Evolutionary conservation across 2,888 invertebrate species (phyloP).

Genomic region (Asteroscopus sphinx): DNA sequence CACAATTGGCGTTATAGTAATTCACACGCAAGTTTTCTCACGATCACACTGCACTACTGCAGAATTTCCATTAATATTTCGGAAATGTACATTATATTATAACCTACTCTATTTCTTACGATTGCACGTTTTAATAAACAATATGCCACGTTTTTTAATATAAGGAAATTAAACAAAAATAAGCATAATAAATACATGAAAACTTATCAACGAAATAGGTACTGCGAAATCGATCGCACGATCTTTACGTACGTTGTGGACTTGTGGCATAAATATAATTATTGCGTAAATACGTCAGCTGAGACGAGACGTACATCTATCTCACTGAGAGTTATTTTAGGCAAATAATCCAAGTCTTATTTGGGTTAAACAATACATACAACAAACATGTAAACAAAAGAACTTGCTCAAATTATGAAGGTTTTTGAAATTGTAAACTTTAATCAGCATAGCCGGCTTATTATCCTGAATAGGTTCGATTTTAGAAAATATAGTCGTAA

Average conservation of each 20-base stretch:
- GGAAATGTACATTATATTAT: constrained; percentile 36
- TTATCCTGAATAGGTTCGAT: too few species aligned
- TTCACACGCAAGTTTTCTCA: constrained; percentile 71
- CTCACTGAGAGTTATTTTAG: constrained; percentile 27
- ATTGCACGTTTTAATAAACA: constrained; percentile 26
- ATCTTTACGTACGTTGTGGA: constrained; percentile 42
- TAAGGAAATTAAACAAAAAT: constrained; percentile 36
- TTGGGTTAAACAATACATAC: background rate
- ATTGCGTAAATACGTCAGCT: constrained; percentile 40
- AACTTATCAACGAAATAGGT: constrained; percentile 38
- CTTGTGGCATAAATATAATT: constrained; percentile 37
- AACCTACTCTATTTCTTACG: constrained; percentile 36
- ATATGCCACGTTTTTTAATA: constrained; percentile 34
- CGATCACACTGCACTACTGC: constrained; percentile 52
- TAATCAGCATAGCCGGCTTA: too few species aligned
- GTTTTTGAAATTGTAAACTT: too few species aligned
- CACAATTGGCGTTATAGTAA: constrained; percentile 67
- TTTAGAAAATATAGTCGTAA: too few species aligned
- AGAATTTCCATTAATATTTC: constrained; percentile 48
- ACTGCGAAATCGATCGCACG: constrained; percentile 44
- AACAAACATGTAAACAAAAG: too few species aligned
- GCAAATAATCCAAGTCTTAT: too few species aligned
- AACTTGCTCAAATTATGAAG: too few species aligned
- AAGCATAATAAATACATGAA: constrained; percentile 28
- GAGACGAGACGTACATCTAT: constrained; percentile 31